phyloP scores from a whole-genome alignment of 1,140 invertebrate genomes.

The Drosophila equinoxialis region DNA sequence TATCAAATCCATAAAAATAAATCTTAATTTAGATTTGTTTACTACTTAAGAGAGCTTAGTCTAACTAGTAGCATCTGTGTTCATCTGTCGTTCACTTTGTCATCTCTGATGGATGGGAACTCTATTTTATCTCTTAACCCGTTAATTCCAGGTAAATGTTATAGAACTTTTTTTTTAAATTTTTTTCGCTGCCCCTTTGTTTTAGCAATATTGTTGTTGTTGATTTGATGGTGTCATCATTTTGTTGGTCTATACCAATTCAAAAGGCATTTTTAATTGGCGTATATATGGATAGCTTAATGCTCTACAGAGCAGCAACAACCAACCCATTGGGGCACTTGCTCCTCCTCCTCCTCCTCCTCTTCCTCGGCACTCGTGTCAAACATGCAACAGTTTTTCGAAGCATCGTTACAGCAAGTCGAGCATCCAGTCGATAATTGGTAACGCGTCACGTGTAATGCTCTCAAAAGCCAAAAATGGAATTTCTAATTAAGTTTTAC shows the following conservation, averaged over 20 bases:
- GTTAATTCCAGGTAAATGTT: slow-evolving; percentile 61
- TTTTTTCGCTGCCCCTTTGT: background rate
- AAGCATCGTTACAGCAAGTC: slow-evolving; percentile 27
- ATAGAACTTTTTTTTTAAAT: slow-evolving; percentile 26
- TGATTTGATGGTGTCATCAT: slow-evolving; percentile 22
- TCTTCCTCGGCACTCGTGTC: background rate
- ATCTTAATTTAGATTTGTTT: too few relatives aligned
- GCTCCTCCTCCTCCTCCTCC: background rate
- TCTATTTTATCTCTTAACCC: slow-evolving; percentile 35
- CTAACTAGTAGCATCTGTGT: too few relatives aligned
- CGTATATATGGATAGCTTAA: slow-evolving; percentile 61
- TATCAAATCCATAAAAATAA: too few relatives aligned
- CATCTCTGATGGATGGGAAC: slow-evolving; percentile 9
- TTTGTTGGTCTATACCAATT: slow-evolving; percentile 47
- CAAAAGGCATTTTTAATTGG: slow-evolving; percentile 79
- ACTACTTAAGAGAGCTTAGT: too few relatives aligned
- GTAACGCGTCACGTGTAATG: slow-evolving; percentile 79
- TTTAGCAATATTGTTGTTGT: slow-evolving; percentile 1
- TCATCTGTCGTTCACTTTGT: background rate
- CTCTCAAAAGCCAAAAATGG: slow-evolving; percentile 82
- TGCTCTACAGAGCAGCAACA: slow-evolving; percentile 37
- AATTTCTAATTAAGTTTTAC: slow-evolving; percentile 83
- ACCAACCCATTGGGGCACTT: background rate
- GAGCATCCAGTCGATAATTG: slow-evolving; percentile 68
- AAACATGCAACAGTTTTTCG: slow-evolving; percentile 62